These are phyloP conservation scores for Morbakka virulenta DNA, from an alignment of 30 jellyfish, hydroid and myxozoan species.

Conservation along the genomic window DNA sequence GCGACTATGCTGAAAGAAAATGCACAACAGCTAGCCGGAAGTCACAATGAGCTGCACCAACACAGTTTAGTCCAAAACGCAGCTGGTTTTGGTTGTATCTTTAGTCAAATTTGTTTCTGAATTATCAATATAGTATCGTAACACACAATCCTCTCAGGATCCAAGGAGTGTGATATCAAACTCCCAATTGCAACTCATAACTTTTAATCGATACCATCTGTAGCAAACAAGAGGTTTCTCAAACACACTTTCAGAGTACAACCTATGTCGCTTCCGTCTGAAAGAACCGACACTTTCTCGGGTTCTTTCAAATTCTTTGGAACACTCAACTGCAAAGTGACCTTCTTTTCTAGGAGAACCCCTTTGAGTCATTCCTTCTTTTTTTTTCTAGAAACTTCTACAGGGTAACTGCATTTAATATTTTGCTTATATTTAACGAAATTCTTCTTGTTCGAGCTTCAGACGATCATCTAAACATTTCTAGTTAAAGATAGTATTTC, in stretches of 20 bases:
- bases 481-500: no score
- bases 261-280: constrained; percentile 18
- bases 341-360: constrained; percentile 10
- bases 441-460: constrained; percentile 50
- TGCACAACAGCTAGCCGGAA: constrained; percentile 50
- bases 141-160: constrained; percentile 37
- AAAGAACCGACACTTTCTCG: constrained; percentile 9
- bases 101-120: constrained; percentile 24
- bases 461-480: no score
- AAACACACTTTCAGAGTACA: constrained; percentile 15
- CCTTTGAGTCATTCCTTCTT: constrained; percentile 34
- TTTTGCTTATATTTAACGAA: constrained; percentile 30
- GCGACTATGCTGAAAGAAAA: constrained; percentile 32
- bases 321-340: constrained; percentile 29
- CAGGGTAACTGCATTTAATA: constrained; percentile 47
- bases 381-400: constrained; percentile 35
- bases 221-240: constrained; percentile 30
- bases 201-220: constrained; percentile 22
- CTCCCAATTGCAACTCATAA: constrained; percentile 24
- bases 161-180: constrained; percentile 21
- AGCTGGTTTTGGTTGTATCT: constrained; percentile 35
- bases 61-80: constrained; percentile 40
- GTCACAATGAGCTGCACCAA: constrained; percentile 40
- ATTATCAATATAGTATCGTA: constrained; percentile 3
- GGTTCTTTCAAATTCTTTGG: constrained; percentile 13